Evolutionary conservation across 2,113 vertebrate genomes (phyloP), one percentile per base, ranked within the genome.

Genomic region (Eurystomus gularis): DNA sequence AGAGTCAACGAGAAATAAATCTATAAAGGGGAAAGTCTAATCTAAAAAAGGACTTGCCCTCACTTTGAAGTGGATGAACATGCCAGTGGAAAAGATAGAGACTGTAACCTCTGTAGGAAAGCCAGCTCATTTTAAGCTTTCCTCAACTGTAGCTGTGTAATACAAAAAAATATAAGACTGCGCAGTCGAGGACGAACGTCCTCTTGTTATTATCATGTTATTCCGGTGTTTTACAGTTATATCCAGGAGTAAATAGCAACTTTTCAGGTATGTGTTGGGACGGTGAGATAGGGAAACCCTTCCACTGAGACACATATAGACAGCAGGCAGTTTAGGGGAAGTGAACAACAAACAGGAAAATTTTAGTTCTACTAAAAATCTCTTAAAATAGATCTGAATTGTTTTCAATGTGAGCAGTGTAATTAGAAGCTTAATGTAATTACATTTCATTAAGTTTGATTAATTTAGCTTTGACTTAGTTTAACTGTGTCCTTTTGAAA

Each of bases 1-100:
- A 88, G 62, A 96, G 93, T 95, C 82, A 94, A 94, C 13, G 88
- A 96, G 92, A 97, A 97, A 97, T 93, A 81, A 94, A 96, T 94
- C 80, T 95, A 40, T 86, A 95, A 95, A 92, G 54, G 33, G 68
- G 80, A 96, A 92, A 95, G 64, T 60, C 39, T 92, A 79, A 87
- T 76, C 70, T 92, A 58, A 97, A 92, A 91, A 88, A 94, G 61
- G 88, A 88, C 86, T 96, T 93, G 70, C 48, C 51, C 70, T 96
- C 78, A 61, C 73, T 77, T 95, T 1, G 1, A 72, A 87, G 91
- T 88, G 82, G 61, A 79, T 82, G 86, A 96, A 83, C 66, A 86
- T 44, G 71, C 80, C 49, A 29, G 39, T 64, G 57, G 55, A 96
- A 93, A 92, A 49, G 25, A 82, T 37, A 79, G 60, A 93, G 13